phyloP scores from a whole-genome alignment of 2,888 invertebrate species.

The Ophion ellenae region DNA sequence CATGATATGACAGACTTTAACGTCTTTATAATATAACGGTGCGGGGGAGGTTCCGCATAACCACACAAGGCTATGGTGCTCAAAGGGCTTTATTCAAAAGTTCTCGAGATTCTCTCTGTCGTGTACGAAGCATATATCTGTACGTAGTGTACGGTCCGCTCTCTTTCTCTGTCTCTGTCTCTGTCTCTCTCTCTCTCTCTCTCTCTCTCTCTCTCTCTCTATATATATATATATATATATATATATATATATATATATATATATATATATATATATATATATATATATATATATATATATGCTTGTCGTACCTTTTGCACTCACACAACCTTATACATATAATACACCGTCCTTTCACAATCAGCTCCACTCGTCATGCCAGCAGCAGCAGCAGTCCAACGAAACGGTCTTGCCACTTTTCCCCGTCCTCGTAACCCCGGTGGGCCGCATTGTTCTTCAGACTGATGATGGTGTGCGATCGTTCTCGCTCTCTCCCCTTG shows the following conservation, averaged over 20 bases:
- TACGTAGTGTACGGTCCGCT: conserved; percentile 10
- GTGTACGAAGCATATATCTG: conserved; percentile 7
- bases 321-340: conserved; percentile 24
- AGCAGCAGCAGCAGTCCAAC: conserved; percentile 21
- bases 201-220: too few relatives aligned
- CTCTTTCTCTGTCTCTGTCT: conserved; percentile 9
- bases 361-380: conserved; percentile 48
- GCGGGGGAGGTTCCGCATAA: conserved; percentile 35
- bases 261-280: background rate
- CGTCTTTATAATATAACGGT: conserved; percentile 2
- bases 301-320: conserved; percentile 43
- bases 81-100: conserved; percentile 62
- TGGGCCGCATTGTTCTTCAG: conserved; percentile 44
- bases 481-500: conserved; percentile 12
- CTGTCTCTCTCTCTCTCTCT: conserved; percentile 13
- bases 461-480: conserved; percentile 40
- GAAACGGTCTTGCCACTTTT: conserved; percentile 37
- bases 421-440: conserved; percentile 1
- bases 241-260: conserved; percentile 6
- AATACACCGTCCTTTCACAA: conserved; percentile 29
- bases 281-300: conserved; percentile 6
- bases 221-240: background rate
- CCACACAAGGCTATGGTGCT: conserved; percentile 54
- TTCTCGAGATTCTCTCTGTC: conserved; percentile 37
- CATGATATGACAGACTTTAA: conserved; percentile 22